These are phyloP conservation scores for Nomada ruficornis DNA, from an alignment of 2,888 invertebrate species.

Conservation along the genomic window DNA sequence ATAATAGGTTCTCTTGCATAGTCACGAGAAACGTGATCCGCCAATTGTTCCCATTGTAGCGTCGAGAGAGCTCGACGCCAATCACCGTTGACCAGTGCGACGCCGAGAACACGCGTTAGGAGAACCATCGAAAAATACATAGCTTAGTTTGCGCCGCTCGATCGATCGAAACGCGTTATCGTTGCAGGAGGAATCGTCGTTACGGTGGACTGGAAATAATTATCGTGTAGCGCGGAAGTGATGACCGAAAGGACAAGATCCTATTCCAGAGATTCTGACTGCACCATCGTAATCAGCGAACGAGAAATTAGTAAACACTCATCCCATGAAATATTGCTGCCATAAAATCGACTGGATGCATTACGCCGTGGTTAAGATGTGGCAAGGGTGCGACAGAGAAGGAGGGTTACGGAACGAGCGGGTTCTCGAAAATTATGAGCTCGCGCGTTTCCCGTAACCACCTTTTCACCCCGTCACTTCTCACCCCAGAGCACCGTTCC, in stretches of 20 bases:
- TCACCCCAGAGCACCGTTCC: conserved; percentile 45
- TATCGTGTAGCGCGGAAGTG: conserved; percentile 30
- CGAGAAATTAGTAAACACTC: no score
- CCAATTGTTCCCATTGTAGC: conserved; percentile 29
- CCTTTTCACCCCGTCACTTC: conserved; percentile 49
- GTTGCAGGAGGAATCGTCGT: conserved; percentile 17
- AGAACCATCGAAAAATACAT: not conserved
- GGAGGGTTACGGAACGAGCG: not conserved
- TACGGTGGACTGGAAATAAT: conserved; percentile 52
- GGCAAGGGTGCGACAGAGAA: not conserved
- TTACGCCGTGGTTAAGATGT: not conserved
- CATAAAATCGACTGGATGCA: conserved; percentile 43
- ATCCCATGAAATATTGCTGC: no score
- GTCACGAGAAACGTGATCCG: conserved; percentile 29
- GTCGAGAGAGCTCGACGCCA: conserved; percentile 20
- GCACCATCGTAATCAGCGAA: conserved; percentile 50
- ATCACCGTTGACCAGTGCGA: conserved; percentile 25
- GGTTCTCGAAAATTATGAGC: conserved; percentile 61
- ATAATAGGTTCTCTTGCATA: conserved; percentile 35
- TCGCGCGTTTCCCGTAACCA: conserved; percentile 56
- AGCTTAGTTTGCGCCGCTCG: not conserved
- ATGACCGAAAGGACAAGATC: conserved; percentile 8
- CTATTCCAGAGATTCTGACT: conserved; percentile 1
- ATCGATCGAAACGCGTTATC: conserved; percentile 35
- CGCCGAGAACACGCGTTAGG: not conserved